These are phyloP conservation scores for Rhipidura dahli DNA, from an alignment of 2,113 vertebrate genomes.

Conservation along the genomic window DNA sequence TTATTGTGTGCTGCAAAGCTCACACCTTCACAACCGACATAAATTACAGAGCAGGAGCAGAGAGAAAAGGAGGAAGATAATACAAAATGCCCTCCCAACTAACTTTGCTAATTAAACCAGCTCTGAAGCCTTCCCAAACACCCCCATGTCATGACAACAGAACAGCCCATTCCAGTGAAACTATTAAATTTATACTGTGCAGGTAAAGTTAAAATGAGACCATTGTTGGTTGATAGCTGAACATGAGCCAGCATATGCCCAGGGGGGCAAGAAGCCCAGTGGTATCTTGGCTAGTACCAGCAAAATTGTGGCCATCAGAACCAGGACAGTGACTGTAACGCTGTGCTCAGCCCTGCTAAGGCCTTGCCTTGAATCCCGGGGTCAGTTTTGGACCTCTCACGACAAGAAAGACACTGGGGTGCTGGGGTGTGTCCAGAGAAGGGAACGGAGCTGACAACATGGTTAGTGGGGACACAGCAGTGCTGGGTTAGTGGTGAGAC, in stretches of 20 bases:
- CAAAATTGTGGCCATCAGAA: background rate
- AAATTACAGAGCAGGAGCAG: background rate
- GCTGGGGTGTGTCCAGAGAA: background rate
- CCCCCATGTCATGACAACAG: background rate
- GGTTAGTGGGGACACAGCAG: background rate
- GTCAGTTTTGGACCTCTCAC: background rate
- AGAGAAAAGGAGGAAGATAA: background rate
- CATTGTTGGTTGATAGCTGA: background rate
- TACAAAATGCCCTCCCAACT: background rate
- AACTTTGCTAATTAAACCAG: constrained; percentile 58
- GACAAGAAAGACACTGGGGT: accelerated
- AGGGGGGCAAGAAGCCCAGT: background rate
- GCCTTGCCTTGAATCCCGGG: background rate
- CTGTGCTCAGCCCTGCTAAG: background rate
- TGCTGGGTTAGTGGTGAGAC: too few species aligned
- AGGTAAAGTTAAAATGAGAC: background rate
- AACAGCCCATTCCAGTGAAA: background rate
- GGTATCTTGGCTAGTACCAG: background rate
- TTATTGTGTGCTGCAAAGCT: background rate
- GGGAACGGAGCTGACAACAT: accelerated
- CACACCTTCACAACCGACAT: background rate
- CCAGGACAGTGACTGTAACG: background rate
- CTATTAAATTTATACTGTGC: background rate
- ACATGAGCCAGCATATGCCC: background rate
- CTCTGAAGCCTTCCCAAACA: constrained; percentile 9